Percentiles rank a stretch among this genome's conserved stretches.
Conservation (phyloP, 2,113 vertebrate genomes). For the Kryptolebias marmoratus region DNA sequence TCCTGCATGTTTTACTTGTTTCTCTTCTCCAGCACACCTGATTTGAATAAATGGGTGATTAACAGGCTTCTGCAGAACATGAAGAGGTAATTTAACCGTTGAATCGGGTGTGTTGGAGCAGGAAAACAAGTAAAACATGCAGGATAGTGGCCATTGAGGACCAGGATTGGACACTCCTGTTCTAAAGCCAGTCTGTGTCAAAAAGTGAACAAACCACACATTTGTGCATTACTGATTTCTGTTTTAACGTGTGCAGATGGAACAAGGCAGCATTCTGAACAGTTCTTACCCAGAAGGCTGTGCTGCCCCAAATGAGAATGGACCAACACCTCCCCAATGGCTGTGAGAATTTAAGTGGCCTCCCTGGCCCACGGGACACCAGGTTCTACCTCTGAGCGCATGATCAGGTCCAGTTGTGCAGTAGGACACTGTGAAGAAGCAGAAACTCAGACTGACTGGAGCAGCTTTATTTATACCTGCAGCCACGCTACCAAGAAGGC, state of each 20-base stretch:
- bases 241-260: constrained; percentile 51
- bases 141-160: too few relatives aligned
- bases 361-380: constrained; percentile 61
- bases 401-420: constrained; percentile 15
- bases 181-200: too few relatives aligned
- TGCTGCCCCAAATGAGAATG: constrained; percentile 57
- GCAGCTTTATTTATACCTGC: constrained; percentile 64
- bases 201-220: too few relatives aligned
- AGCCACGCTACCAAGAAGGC: constrained; percentile 26
- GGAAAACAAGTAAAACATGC: too few relatives aligned
- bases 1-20: too few relatives aligned
- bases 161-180: too few relatives aligned
- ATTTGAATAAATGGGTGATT: too few relatives aligned
- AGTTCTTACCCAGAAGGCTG: constrained; percentile 51
- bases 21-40: too few relatives aligned
- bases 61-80: too few relatives aligned
- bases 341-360: constrained; percentile 58
- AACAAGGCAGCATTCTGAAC: constrained; percentile 69
- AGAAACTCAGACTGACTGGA: constrained; percentile 51
- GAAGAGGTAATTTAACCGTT: too few relatives aligned
- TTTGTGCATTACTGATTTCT: background rate
- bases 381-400: constrained; percentile 75
- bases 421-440: constrained; percentile 40
- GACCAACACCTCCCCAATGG: constrained; percentile 53
- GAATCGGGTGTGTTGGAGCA: too few relatives aligned